Conservation (phyloP, 2,888 invertebrate species). For the Temnothorax ravouxi region DNA sequence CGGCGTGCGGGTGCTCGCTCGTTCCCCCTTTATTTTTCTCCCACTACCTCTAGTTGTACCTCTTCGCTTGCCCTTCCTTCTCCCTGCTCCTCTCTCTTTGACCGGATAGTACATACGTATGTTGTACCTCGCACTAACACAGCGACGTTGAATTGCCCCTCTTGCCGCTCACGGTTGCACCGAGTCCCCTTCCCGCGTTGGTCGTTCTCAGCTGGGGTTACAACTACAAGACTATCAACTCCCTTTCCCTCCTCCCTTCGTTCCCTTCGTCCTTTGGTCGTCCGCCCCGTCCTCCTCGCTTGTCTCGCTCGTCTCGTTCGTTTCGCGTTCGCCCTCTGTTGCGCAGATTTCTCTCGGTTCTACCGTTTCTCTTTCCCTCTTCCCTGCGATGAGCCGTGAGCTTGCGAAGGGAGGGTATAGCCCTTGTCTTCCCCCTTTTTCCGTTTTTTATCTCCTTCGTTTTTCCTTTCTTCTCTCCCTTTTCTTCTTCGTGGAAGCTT, state of each 20-base stretch:
- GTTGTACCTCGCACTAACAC: background rate
- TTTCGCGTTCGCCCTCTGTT: constrained; percentile 40
- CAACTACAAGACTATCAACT: constrained; percentile 61
- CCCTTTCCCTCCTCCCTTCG: constrained; percentile 51
- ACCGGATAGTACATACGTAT: constrained; percentile 2
- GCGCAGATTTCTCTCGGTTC: background rate
- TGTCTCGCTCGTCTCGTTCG: constrained; percentile 59
- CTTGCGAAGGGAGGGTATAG: background rate
- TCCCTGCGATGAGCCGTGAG: background rate
- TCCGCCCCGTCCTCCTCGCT: constrained; percentile 30
- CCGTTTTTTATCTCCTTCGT: background rate
- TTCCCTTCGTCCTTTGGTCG: constrained; percentile 2
- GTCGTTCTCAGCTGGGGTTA: constrained; percentile 72
- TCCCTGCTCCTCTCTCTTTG: background rate
- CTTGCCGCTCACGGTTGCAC: constrained; percentile 43
- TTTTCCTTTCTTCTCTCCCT: constrained; percentile 38
- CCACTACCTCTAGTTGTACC: constrained; percentile 13
- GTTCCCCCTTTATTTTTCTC: constrained; percentile 32
- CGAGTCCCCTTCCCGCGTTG: constrained; percentile 40
- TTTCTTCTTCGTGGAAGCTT: background rate
- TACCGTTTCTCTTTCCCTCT: constrained; percentile 11
- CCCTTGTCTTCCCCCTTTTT: constrained; percentile 12
- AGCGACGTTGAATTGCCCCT: constrained; percentile 38
- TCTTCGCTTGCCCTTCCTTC: constrained; percentile 2
- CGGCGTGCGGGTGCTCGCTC: background rate